Evolutionary conservation across 2,797 vertebrate genomes (phyloP).

Genomic region (Protonibea diacanthus): DNA sequence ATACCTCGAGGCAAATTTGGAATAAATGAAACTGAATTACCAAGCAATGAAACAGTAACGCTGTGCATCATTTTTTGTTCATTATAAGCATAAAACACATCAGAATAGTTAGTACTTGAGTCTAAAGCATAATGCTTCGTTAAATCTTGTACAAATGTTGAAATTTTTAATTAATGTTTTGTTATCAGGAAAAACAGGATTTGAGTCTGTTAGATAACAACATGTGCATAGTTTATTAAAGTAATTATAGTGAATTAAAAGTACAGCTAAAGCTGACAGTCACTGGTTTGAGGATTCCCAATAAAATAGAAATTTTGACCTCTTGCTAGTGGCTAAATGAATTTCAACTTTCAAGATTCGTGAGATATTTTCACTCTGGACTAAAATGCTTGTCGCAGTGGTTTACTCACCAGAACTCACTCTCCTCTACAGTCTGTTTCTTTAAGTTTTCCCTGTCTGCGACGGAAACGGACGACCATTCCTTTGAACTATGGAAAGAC

Average conservation of each 20-base stretch:
- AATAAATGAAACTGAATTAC: too few species aligned
- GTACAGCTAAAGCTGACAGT: too few species aligned
- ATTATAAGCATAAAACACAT: too few species aligned
- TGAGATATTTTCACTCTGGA: background rate
- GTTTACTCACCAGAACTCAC: slow-evolving; percentile 94
- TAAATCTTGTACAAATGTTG: background rate
- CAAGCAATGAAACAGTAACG: too few species aligned
- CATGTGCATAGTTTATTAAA: background rate
- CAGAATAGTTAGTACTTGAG: background rate
- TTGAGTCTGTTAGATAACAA: background rate
- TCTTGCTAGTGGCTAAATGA: background rate
- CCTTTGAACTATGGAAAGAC: slow-evolving; percentile 85
- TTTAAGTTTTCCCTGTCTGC: slow-evolving; percentile 90
- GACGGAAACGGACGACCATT: slow-evolving; percentile 90
- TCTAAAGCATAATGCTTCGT: background rate
- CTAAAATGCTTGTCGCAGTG: background rate
- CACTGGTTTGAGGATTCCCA: too few species aligned
- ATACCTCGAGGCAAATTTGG: too few species aligned
- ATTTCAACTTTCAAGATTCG: background rate
- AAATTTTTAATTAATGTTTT: background rate
- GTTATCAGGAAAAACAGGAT: background rate
- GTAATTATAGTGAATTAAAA: background rate
- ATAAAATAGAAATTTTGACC: background rate
- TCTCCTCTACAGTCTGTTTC: slow-evolving; percentile 89
- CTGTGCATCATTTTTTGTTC: too few species aligned